Evolutionary conservation across 2,797 vertebrate species (phyloP), one percentile per base, ranked within the genome.

Genomic region (Echeneis naucrates): DNA sequence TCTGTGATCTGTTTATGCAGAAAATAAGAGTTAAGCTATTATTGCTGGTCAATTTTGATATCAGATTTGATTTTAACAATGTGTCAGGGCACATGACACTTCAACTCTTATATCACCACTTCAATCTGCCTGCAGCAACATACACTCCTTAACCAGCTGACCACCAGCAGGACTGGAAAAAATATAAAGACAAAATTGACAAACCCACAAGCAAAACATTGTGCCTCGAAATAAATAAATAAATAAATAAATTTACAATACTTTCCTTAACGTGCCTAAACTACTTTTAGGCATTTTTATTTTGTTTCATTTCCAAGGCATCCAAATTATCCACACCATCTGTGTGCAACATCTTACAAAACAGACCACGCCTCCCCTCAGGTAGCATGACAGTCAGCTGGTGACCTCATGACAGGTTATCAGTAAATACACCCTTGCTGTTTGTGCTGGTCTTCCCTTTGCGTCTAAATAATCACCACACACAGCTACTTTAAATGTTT

Each of bases 341-440:
- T 67, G 62, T 68, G 42, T 58, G 59, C 66, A 72, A 1, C 38
- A 9, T 30, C 40, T 52, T 56, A 54, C 47, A 63, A 44, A 50
- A 24, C 48, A 63, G 14, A 77, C 66, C 77, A 83, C 86, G 78
- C 84, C 81, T n/a, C n/a, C 59, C 62, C 80, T 73, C 83, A 89
- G 83, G 88, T 92, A 85, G 62, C 80, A 80, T 77, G 80, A 90
- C 84, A 88, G 81, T 86, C 89, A 89, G 88, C 83, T 92, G 89
- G 57, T 86, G 71, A 85, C 87, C 85, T 87, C 78, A 69, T 81
- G 64, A 77, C 76, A 85, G 71, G 74, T 90, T 75, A 79, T 86
- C 70, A 69, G 81, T 77, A 63, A 87, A 87, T 81, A 82, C 35
- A 40, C 53, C 74, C 23, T 57, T 72, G 33, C 60, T 51, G 33